Base-by-base conservation (phyloP, 1,140 invertebrate species). In the Sweltsa coloradensis region DNA sequence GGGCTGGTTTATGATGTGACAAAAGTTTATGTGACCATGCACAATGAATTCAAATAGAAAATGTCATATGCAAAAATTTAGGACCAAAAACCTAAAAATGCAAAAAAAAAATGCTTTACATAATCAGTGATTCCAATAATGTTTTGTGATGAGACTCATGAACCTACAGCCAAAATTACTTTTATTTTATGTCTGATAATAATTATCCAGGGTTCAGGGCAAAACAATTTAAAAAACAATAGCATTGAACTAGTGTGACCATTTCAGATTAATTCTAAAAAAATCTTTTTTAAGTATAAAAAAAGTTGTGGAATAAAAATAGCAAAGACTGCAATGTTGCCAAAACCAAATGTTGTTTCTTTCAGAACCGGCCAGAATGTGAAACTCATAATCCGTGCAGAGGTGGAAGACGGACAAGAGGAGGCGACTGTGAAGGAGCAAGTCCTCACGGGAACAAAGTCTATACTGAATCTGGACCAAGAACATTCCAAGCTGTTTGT, bases 401-500 rank as follows among this genome's bases (percentile, higher is more conserved):
- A 86, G 53, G 63, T 81, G 9, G 69, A 73, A 3, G 71, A 76
- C 37, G 77, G 79, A 0, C 68, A 71, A 39, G 73, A 76, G 16
- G 58, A 70, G 26, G 53, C 66, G 0, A 68, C 72, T 45, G 61
- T 64, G 0, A 77, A 73, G 24, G 76, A 82, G 24, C 70, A 73
- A 11, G 71, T 74, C n/a, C 49, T 83, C 1, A 70, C 76, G 0
- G 88, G 89, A 3, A 60, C 66, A 4, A 68, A 81, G 52, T 83
- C 83, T 3, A 83, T 94, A 11, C 84, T 96, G 52, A 90, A 95
- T 64, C 69, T 97, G 13, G 85, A 93, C 57, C 73, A 75, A 43
- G 76, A 90, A 24, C 75, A 83, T 44, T 89, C 90, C 2, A 89
- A 85, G 59, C 66, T 98, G 7, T 96, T 87, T 62, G 81, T 96